Evolutionary conservation across 23 tunicate species (phyloP), one percentile per base, ranked within the genome.

Genomic region (Ascidia mentula): DNA sequence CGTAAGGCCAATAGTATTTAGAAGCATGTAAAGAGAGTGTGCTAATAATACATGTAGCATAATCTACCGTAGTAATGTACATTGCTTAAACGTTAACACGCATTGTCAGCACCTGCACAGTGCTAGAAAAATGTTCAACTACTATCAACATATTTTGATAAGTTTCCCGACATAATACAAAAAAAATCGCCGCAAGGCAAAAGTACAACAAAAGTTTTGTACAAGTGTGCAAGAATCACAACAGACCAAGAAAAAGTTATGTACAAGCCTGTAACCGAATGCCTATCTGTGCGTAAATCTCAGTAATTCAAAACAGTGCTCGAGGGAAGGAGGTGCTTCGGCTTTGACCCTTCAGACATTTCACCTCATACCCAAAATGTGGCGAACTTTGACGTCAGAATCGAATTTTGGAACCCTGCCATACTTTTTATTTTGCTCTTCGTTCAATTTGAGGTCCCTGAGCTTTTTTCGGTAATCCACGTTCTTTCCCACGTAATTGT

Each of bases 291-390:
- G 65, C 24, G 65, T 53, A 53, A 53, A 53, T 53, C 65, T 53
- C 65, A 53, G 13, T 53, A 53, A 53, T 53, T 53, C 24, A 26
- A 53, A 53, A 53, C 65, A 53, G 65, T 53, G 65, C 65, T 53
- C 13, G 13, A 53, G 22, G 13, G 24, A 42, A 42, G 12, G 53
- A 9, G 53, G 15, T 9, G 24, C n/a, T n/a, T n/a, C n/a, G n/a
- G n/a, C n/a, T 3, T 53, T 53, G 65, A 28, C 65, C 65, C 22
- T 9, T 42, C 65, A 53, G 7, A 5, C 12, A 9, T 42, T 42
- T 82, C 36, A 82, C 75, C 87, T 74, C 80, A 82, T 82, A 3
- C 87, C 87, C 45, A 82, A 1, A 37, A 82, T 31, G 13, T 81
- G 85, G 36, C 87, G 74, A 17, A 45, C 60, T 74, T 82, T 82